Evolutionary conservation across 2,113 vertebrate genomes (phyloP).

Genomic region (Heteronetta atricapilla): DNA sequence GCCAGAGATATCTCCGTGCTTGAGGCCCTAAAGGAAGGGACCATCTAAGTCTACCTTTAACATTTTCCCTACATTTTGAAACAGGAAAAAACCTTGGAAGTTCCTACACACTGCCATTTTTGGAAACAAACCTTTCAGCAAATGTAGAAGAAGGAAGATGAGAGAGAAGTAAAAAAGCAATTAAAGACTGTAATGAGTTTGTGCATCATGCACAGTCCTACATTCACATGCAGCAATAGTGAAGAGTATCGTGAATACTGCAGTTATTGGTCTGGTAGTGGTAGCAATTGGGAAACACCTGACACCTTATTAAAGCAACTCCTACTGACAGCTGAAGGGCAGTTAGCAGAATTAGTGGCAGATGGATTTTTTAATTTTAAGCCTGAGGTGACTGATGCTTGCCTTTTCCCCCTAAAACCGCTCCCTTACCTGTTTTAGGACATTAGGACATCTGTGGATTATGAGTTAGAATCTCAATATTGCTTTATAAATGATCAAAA

Average conservation of each 20-base stretch:
- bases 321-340: background rate
- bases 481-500: background rate
- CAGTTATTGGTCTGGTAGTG: background rate
- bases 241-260: background rate
- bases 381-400: background rate
- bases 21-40: background rate
- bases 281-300: background rate
- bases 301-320: background rate
- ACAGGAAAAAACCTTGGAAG: background rate
- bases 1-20: background rate
- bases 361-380: background rate
- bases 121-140: background rate
- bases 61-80: background rate
- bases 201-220: background rate
- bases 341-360: background rate
- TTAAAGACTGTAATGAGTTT: background rate
- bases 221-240: fast-evolving
- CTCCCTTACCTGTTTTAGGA: background rate
- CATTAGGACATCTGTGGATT: background rate
- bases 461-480: background rate
- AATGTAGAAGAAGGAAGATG: background rate
- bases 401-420: background rate
- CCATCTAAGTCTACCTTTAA: background rate
- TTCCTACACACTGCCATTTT: background rate
- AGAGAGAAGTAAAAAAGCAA: background rate